Evolutionary conservation across 2,888 invertebrate species (phyloP).

Genomic region (Altica lythri): DNA sequence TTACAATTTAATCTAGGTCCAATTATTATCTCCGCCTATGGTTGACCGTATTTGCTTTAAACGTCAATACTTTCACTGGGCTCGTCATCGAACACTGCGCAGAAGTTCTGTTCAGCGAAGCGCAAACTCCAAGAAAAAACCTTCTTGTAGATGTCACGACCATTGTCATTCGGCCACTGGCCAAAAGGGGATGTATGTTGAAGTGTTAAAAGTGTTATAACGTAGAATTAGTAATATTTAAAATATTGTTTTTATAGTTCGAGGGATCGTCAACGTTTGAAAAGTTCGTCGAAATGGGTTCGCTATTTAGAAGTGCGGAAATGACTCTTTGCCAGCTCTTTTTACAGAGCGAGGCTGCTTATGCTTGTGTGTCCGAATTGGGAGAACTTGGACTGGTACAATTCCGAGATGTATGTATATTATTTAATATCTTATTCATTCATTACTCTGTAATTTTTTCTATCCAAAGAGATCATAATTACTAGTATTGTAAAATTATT

Average conservation of each 20-base stretch:
- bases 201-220: conserved; percentile 6
- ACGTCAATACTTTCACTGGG: conserved; percentile 4
- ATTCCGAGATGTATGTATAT: conserved; percentile 85
- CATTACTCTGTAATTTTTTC: conserved; percentile 1
- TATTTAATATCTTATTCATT: conserved; percentile 28
- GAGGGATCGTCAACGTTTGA: conserved; percentile 22
- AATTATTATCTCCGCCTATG: conserved; percentile 6
- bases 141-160: conserved; percentile 26
- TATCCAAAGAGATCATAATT: too few species aligned
- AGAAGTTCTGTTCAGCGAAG: conserved; percentile 13
- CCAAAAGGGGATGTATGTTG: conserved; percentile 29
- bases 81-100: conserved; percentile 2
- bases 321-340: conserved; percentile 99
- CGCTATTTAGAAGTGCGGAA: conserved; percentile 96
- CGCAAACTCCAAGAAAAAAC: conserved; percentile 25
- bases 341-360: conserved; percentile 97
- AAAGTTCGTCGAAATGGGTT: conserved; percentile 68
- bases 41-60: neutral
- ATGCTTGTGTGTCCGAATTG: conserved; percentile 96
- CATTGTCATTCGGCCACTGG: conserved; percentile 35
- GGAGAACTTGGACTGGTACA: conserved; percentile 97
- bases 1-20: too few species aligned
- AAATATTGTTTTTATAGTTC: conserved; percentile 18
- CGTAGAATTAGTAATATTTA: conserved; percentile 7
- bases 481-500: too few species aligned